A percentile compares a stretch with the other conserved stretches of the same genome.
Conservation (phyloP, 2,888 invertebrate species). For the Chironomus tentans region DNA sequence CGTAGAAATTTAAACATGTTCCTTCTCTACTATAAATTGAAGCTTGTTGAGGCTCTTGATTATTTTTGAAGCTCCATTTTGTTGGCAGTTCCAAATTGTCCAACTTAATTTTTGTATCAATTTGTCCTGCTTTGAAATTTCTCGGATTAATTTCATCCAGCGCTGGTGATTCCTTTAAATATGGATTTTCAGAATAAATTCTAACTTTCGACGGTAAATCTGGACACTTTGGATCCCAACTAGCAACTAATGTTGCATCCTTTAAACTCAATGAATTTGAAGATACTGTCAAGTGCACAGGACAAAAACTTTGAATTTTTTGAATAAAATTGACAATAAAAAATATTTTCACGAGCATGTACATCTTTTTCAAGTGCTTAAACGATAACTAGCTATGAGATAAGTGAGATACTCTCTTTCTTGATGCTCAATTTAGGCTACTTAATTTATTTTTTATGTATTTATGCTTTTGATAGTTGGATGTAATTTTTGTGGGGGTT, state of each 20-base stretch:
- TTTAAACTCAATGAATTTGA: slow-evolving; percentile 34
- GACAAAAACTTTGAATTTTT: slow-evolving; percentile 31
- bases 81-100: slow-evolving; percentile 49
- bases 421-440: not conserved
- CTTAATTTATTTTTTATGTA: not conserved
- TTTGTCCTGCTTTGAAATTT: not conserved
- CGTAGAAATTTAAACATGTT: slow-evolving; percentile 59
- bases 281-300: slow-evolving; percentile 38
- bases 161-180: slow-evolving; percentile 34
- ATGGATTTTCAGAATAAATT: slow-evolving; percentile 38
- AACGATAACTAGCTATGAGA: not conserved
- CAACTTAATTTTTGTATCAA: slow-evolving; percentile 46
- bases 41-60: slow-evolving; percentile 32
- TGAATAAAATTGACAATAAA: not conserved
- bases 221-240: slow-evolving; percentile 39
- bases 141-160: slow-evolving; percentile 33
- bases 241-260: slow-evolving; percentile 36
- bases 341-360: not conserved
- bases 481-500: too few species aligned
- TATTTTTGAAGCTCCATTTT: slow-evolving; percentile 49
- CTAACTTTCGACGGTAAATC: slow-evolving; percentile 39
- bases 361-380: not conserved
- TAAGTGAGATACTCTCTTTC: not conserved
- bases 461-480: not conserved
- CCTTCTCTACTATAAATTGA: too few species aligned